Evolutionary conservation across 2,797 vertebrate genomes (phyloP).

Genomic region (Oreortyx pictus): DNA sequence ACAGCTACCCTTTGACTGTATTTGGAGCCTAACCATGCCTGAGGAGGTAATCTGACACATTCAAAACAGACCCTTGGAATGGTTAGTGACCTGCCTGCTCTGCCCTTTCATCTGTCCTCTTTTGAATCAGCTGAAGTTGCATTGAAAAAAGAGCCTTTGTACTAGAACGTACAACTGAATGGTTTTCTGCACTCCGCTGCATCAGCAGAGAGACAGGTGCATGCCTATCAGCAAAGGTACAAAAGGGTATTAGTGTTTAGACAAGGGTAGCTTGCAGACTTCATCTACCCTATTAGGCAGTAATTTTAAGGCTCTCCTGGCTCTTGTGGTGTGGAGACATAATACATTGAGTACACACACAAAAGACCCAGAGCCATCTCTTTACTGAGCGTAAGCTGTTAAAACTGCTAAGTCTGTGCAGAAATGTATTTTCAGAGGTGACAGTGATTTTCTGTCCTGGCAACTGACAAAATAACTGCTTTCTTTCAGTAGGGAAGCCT

Average conservation of each 20-base stretch:
- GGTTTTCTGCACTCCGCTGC: neutral
- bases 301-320: neutral
- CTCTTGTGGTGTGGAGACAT: neutral
- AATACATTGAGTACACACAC: no score
- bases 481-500: neutral
- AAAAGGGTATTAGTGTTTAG: neutral
- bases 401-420: neutral
- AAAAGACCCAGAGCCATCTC: neutral
- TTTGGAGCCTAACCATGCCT: neutral
- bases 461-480: neutral
- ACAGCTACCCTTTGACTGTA: neutral
- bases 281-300: neutral
- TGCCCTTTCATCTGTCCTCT: neutral
- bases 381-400: neutral
- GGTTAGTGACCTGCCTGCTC: neutral
- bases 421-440: neutral
- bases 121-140: fast-evolving
- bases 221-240: neutral
- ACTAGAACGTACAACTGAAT: fast-evolving
- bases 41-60: neutral
- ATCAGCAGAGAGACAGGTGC: neutral
- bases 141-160: neutral
- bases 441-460: neutral
- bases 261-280: neutral
- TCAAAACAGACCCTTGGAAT: neutral